Evolutionary conservation across 2,797 vertebrate genomes (phyloP), one percentile per base, ranked within the genome.

Genomic region (Lagocephalus sceleratus): DNA sequence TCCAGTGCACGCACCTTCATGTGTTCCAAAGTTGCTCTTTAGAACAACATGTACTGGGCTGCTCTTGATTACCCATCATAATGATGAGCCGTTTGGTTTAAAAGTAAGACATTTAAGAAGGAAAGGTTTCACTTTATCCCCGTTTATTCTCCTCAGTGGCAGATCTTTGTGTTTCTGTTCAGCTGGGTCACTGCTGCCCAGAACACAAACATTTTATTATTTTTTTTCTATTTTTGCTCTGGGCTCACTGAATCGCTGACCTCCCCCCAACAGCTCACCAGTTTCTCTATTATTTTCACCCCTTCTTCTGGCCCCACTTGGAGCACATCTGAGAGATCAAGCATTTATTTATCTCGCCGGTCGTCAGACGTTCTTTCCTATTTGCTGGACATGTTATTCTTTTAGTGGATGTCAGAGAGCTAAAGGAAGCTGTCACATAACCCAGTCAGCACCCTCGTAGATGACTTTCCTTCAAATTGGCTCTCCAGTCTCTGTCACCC

Each of bases 241-340:
- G 11, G 78, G 67, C 71, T 62, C 82, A 75, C 82, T 81, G 78
- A 85, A 82, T 86, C 79, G 53, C 51, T 76, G 73, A 82, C 76
- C 75, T 60, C 65, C 55, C n/a, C 40, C n/a, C 17, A 40, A 70
- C 74, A 76, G 71, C 72, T 48, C 40, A 65, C 60, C 57, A 63
- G 55, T 79, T 86, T 86, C 12, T 83, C 83, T 85, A 86, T 83
- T 87, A 77, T 78, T 81, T 69, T 75, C 44, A 20, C 69, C 71
- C 54, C 64, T 39, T 26, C 42, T 57, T 51, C 63, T 49, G 23
- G 48, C 21, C 54, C 41, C 17, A 56, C 54, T 68, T 51, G 60
- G 71, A 86, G 85, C 85, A 86, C 75, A 86, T 84, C 68, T 16
- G 51, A 42, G 29, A 17, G 56, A 57, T 52, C 45, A 49, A 57